A percentile compares a stretch with the other conserved stretches of the same genome.
Conservation (phyloP, 64 coral and sea anemone genomes). For the Orbicella faveolata region DNA sequence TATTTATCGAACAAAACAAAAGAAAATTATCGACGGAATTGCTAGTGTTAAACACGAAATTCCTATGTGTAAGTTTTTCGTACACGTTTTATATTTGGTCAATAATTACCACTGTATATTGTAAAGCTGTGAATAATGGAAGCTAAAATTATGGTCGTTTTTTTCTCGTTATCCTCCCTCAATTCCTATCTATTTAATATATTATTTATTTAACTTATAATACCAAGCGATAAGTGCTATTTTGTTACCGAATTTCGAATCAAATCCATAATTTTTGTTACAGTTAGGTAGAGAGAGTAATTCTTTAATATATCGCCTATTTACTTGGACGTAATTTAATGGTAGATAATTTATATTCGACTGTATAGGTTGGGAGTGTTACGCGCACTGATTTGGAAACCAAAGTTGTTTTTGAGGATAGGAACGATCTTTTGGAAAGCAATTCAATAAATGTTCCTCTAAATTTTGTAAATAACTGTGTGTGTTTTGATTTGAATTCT, state of each 20-base stretch:
- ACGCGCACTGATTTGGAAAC: slow-evolving; percentile 23
- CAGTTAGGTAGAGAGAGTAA: slow-evolving; percentile 77
- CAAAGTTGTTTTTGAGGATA: slow-evolving; percentile 34
- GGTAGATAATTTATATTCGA: slow-evolving; percentile 93
- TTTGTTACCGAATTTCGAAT: slow-evolving; percentile 89
- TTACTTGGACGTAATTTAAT: slow-evolving; percentile 71
- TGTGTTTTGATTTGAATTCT: background rate
- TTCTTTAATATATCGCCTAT: slow-evolving; percentile 86
- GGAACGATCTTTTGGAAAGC: slow-evolving; percentile 42
- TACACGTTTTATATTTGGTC: slow-evolving; percentile 98
- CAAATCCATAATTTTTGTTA: slow-evolving; percentile 91
- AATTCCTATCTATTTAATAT: slow-evolving; percentile 94
- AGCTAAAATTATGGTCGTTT: slow-evolving; percentile 70
- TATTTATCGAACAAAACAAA: slow-evolving; percentile 96
- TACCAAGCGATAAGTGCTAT: slow-evolving; percentile 93
- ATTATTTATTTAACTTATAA: slow-evolving; percentile 99
- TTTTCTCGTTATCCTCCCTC: slow-evolving; percentile 49
- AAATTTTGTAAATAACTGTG: slow-evolving; percentile 38
- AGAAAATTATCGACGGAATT: slow-evolving; percentile 84
- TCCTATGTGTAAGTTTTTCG: slow-evolving; percentile 82
- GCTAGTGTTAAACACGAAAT: slow-evolving; percentile 89
- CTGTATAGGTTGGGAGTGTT: slow-evolving; percentile 18
- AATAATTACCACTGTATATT: slow-evolving; percentile 90
- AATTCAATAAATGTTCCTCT: slow-evolving; percentile 45
- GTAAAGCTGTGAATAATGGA: slow-evolving; percentile 96